Conservation (phyloP, 2,888 invertebrate genomes). For the Pocota personata region DNA sequence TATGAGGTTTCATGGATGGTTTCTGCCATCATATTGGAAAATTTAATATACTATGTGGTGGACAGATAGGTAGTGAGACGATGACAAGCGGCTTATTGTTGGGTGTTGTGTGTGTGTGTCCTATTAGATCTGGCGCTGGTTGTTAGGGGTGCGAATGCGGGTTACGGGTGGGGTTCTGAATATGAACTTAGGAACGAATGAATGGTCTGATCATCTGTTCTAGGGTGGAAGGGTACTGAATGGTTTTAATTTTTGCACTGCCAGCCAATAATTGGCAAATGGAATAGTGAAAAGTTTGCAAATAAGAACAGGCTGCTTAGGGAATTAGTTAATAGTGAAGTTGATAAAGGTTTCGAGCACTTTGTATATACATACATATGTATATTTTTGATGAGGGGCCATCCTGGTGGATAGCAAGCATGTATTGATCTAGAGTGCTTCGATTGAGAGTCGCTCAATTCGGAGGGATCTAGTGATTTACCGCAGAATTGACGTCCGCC, state of each 20-base stretch:
- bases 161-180: conserved; percentile 11
- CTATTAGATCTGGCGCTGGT: background rate
- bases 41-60: conserved; percentile 23
- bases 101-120: background rate
- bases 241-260: background rate
- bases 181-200: conserved; percentile 38
- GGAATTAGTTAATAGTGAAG: background rate
- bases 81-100: conserved; percentile 30
- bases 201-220: conserved; percentile 14
- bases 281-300: background rate
- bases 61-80: conserved; percentile 15
- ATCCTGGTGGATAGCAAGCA: too few relatives aligned
- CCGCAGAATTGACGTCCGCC: too few relatives aligned
- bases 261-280: too few relatives aligned
- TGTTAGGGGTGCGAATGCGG: background rate
- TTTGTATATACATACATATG: background rate
- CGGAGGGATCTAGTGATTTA: too few relatives aligned
- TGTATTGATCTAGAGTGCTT: too few relatives aligned
- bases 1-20: conserved; percentile 51
- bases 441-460: too few relatives aligned
- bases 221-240: conserved; percentile 9
- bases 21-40: conserved; percentile 45
- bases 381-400: too few relatives aligned
- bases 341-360: background rate
- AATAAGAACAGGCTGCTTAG: background rate